A percentile compares a stretch with the other conserved stretches of the same genome.
phyloP scores from a whole-genome alignment of 2,888 invertebrate genomes.

The Agrotis exclamationis region DNA sequence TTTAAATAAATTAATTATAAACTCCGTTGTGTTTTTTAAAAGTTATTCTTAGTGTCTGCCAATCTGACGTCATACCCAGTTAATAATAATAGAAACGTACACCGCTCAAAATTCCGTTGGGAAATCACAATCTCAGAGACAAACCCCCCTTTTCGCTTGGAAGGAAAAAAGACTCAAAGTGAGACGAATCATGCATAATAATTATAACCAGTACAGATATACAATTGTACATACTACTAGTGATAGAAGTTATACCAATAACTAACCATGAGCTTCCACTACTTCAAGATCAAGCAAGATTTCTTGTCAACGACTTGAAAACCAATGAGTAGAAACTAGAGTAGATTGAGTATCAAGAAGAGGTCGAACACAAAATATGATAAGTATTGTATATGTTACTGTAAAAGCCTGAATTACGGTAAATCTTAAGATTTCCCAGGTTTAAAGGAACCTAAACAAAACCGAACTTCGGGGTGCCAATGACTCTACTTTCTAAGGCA shows the following conservation, averaged over 20 bases:
- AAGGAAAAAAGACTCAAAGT: slow-evolving; percentile 20
- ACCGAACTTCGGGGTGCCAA: too few species aligned
- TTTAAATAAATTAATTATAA: too few species aligned
- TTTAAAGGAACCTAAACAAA: too few species aligned
- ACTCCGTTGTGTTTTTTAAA: too few species aligned
- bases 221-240: not conserved
- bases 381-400: slow-evolving; percentile 22
- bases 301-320: too few species aligned
- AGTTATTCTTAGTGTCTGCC: not conserved
- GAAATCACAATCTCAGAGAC: slow-evolving; percentile 44
- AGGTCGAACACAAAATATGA: not conserved
- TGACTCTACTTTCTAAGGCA: too few species aligned
- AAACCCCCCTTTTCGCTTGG: not conserved
- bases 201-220: not conserved
- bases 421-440: too few species aligned
- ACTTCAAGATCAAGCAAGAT: too few species aligned
- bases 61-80: not conserved
- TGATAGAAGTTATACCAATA: too few species aligned
- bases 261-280: too few species aligned
- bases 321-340: not conserved
- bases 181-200: not conserved
- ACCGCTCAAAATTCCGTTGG: slow-evolving; percentile 19
- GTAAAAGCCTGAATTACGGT: too few species aligned
- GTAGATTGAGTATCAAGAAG: slow-evolving; percentile 5
- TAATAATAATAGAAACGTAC: slow-evolving; percentile 23